Evolutionary conservation across 2,888 invertebrate species (phyloP).

Genomic region (Epinotia bilunana): DNA sequence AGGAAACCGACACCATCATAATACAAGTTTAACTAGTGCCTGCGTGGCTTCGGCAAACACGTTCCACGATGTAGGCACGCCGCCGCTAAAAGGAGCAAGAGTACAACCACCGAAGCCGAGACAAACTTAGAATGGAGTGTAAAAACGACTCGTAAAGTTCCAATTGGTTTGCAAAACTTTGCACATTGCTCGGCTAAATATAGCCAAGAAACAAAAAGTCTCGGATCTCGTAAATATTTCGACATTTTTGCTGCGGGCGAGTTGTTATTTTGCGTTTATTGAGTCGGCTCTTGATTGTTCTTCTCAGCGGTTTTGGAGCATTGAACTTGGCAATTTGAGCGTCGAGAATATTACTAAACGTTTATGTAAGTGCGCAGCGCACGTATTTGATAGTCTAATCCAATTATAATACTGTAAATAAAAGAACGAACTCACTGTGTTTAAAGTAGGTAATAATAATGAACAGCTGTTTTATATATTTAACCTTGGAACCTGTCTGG

Average conservation of each 20-base stretch:
- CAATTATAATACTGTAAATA: constrained; percentile 23
- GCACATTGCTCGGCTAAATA: constrained; percentile 63
- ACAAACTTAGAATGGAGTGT: constrained; percentile 63
- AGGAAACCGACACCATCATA: constrained; percentile 62
- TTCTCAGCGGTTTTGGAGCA: constrained; percentile 67
- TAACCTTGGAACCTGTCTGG: constrained; percentile 70
- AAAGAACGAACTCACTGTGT: constrained; percentile 4
- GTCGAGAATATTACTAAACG: constrained; percentile 43
- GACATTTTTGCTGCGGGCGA: constrained; percentile 71
- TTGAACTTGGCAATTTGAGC: constrained; percentile 70
- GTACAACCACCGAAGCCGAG: constrained; percentile 57
- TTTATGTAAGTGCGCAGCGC: constrained; percentile 37
- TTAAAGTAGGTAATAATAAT: constrained; percentile 45
- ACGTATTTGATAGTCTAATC: constrained; percentile 28
- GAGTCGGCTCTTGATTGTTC: constrained; percentile 69
- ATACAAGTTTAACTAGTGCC: constrained; percentile 74
- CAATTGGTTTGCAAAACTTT: constrained; percentile 60
- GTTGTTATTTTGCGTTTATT: constrained; percentile 75
- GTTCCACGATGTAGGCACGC: constrained; percentile 71
- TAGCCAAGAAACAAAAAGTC: constrained; percentile 71
- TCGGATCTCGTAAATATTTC: constrained; percentile 74
- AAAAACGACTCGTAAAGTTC: constrained; percentile 59
- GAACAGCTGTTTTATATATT: constrained; percentile 61
- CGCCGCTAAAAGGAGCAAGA: constrained; percentile 57
- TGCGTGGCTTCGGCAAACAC: constrained; percentile 73